phyloP scores from a whole-genome alignment of 2,797 vertebrate species.

The Characodon lateralis region DNA sequence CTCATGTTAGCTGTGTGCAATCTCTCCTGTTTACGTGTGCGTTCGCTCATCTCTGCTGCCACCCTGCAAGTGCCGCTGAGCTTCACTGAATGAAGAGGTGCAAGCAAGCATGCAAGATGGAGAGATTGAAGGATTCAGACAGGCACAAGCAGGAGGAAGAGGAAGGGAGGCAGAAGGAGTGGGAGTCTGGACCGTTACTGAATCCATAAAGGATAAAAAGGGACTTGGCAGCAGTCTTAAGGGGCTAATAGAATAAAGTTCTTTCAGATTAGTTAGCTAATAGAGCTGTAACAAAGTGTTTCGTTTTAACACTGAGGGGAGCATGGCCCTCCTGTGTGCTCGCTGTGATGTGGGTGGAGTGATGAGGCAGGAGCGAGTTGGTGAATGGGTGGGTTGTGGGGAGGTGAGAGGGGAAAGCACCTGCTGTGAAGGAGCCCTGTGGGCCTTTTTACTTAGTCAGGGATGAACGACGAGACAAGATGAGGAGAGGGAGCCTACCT shows the following conservation, averaged over 20 bases:
- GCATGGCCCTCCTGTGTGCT: slow-evolving; percentile 50
- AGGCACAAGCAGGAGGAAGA: slow-evolving; percentile 70
- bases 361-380: slow-evolving; percentile 39
- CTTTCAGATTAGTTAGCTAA: slow-evolving; percentile 82
- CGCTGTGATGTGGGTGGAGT: slow-evolving; percentile 44
- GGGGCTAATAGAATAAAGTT: slow-evolving; percentile 82
- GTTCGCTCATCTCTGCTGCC: slow-evolving; percentile 25
- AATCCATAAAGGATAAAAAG: slow-evolving; percentile 80
- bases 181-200: slow-evolving; percentile 60
- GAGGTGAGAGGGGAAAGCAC: slow-evolving; percentile 34
- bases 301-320: slow-evolving; percentile 68
- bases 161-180: slow-evolving; percentile 39
- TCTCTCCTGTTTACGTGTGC: slow-evolving; percentile 3
- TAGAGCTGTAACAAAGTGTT: slow-evolving; percentile 77
- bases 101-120: slow-evolving; percentile 66
- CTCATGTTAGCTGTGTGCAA: slow-evolving; percentile 2
- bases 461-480: slow-evolving; percentile 55
- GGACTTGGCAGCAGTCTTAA: slow-evolving; percentile 78
- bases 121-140: slow-evolving; percentile 70
- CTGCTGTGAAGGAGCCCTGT: slow-evolving; percentile 64
- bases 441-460: slow-evolving; percentile 67
- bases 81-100: slow-evolving; percentile 36
- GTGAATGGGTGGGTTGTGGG: slow-evolving; percentile 9
- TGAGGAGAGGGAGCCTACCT: slow-evolving; percentile 43
- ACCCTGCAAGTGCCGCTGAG: slow-evolving; percentile 34